Conservation (phyloP, 2,797 vertebrate genomes). For the Characodon lateralis region DNA sequence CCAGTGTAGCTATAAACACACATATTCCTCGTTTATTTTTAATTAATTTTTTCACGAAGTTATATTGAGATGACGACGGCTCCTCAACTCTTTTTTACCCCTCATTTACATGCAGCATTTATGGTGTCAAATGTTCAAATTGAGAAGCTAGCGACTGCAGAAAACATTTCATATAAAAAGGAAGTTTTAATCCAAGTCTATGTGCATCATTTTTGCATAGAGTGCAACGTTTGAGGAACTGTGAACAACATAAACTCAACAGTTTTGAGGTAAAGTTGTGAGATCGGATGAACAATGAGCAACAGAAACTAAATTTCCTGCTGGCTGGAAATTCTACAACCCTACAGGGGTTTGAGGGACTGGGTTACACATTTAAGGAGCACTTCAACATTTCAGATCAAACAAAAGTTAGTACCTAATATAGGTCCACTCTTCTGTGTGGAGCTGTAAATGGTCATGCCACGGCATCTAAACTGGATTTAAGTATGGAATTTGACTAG, state of each 20-base stretch:
- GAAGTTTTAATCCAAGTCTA: not conserved
- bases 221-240: not conserved
- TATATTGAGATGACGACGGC: not conserved
- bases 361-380: not conserved
- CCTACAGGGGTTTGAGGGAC: not conserved
- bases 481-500: not conserved
- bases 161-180: not conserved
- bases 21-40: too few relatives aligned
- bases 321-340: not conserved
- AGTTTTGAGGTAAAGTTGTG: not conserved
- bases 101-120: too few relatives aligned
- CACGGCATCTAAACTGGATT: not conserved
- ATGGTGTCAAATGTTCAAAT: not conserved
- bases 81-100: not conserved
- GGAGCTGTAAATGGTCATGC: not conserved
- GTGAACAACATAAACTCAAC: not conserved
- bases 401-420: too few relatives aligned
- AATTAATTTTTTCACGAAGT: too few relatives aligned
- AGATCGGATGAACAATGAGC: too few relatives aligned
- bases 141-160: not conserved
- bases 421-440: not conserved
- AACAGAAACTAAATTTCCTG: not conserved
- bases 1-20: not conserved
- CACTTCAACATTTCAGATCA: not conserved
- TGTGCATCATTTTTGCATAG: not conserved